Evolutionary conservation across 1,140 invertebrate genomes (phyloP), one percentile per base, ranked within the genome.

Genomic region (Kradibia gibbosae): DNA sequence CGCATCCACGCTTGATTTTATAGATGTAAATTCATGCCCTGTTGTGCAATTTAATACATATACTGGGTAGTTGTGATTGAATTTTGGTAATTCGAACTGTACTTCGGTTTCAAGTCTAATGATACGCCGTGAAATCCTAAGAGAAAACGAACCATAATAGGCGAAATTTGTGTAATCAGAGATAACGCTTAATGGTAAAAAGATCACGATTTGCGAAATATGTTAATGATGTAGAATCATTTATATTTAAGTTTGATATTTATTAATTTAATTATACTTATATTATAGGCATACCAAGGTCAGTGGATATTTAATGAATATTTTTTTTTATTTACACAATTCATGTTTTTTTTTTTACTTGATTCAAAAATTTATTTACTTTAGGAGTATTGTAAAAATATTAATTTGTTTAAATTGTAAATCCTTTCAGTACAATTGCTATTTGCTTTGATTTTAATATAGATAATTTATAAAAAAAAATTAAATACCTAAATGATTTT

Each of bases 11-110:
- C 10, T 36, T 5, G 17, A 50, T n/a, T 34, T 15, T 15, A 25
- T 13, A 20, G 60, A 36, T 67, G 60, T 42, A 67, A 60, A 78
- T 78, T 78, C 28, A 62, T n/a, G n/a, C n/a, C 0, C 1, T 15
- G 25, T 76, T 76, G 55, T 17, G 57, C 45, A 76, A 74, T 50
- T 39, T 5, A 15, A 34, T 62, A 2, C 36, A 17, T 20, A 48
- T 34, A 53, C 3, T 22, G 57, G 8, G 39, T 25, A 13, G 25
- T 67, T 67, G 36, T 4, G 53, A n/a, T 62, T n/a, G 39, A 65
- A 34, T 65, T 76, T 77, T 50, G 60, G 39, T 20, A 17, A 22
- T 78, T 45, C 31, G 3, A 53, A 20, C 50, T 36, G n/a, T 25
- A 28, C 0, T 22, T 22, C 17, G 36, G 1, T 22, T 65, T 76